Evolutionary conservation across 2,888 invertebrate genomes (phyloP).

Genomic region (Griposia aprilina): DNA sequence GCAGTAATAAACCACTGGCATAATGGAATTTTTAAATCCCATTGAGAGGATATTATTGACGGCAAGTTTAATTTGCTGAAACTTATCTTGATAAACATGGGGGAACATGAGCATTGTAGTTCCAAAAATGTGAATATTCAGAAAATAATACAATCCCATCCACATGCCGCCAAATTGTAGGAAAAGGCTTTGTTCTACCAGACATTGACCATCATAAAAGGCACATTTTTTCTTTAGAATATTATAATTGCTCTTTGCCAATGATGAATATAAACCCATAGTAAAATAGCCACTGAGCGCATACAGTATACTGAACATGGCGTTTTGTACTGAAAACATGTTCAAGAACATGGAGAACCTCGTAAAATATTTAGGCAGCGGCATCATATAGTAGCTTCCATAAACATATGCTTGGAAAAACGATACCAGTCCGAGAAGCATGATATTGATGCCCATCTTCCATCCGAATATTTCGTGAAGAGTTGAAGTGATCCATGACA

Average conservation of each 20-base stretch:
- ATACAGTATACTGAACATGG: slow-evolving; percentile 90
- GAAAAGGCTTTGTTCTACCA: slow-evolving; percentile 93
- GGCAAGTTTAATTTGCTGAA: slow-evolving; percentile 92
- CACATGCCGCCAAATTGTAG: slow-evolving; percentile 92
- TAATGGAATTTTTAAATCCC: slow-evolving; percentile 91
- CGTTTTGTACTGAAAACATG: slow-evolving; percentile 91
- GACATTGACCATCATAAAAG: slow-evolving; percentile 88
- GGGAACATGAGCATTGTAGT: slow-evolving; percentile 92
- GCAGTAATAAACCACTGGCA: slow-evolving; percentile 92
- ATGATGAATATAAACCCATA: slow-evolving; percentile 92
- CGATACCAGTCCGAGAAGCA: slow-evolving; percentile 91
- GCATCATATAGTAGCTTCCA: slow-evolving; percentile 92
- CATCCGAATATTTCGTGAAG: slow-evolving; percentile 91
- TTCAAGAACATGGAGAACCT: slow-evolving; percentile 92
- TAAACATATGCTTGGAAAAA: slow-evolving; percentile 93
- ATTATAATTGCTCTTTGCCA: slow-evolving; percentile 91
- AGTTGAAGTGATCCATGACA: slow-evolving; percentile 92
- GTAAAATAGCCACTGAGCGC: slow-evolving; percentile 92
- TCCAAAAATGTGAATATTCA: slow-evolving; percentile 90
- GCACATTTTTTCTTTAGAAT: slow-evolving; percentile 87
- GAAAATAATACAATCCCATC: slow-evolving; percentile 91
- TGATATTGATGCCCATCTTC: slow-evolving; percentile 92
- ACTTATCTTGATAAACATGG: slow-evolving; percentile 93
- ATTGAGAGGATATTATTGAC: slow-evolving; percentile 90
- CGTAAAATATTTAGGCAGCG: slow-evolving; percentile 91